Evolutionary conservation across 35 echinoderm and acorn worm species (phyloP), one percentile per base, ranked within the genome.

Genomic region (Apostichopus parvimensis): DNA sequence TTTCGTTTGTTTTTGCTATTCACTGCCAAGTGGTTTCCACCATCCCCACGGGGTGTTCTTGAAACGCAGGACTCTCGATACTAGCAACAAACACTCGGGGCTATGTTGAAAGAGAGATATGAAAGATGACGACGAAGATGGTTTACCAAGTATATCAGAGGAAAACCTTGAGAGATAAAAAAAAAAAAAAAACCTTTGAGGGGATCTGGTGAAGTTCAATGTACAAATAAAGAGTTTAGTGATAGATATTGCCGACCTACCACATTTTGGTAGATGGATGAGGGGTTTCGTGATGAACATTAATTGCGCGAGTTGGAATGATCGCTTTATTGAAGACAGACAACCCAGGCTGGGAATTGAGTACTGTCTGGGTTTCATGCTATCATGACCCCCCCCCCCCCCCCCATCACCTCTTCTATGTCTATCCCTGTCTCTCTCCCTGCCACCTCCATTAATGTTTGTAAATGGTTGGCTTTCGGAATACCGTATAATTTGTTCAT

Each of bases 41-140:
- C 54, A 23, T 84, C 81, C 78, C 81, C 81, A 84, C 56, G 81
- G 78, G 52, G 81, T 20, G 81, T 84, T 84, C 81, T 83, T 83
- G 80, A 83, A 83, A 83, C 80, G 22, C 57, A 58, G 34, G 78
- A 80, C 81, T 58, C 81, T 58, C 81, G 13, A 23, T 59, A 84
- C 54, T 25, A 84, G 81, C 54, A 58, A 57, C 81, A 84, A 57
- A 84, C 71, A 75, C 71, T 75, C 71, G 71, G 71, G 71, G 71
- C 71, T 75, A 75, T 75, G 71, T 75, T 75, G 71, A 75, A 75
- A 75, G 71, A 75, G n/a, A 18, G 20, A 75, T 75, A 75, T n/a
- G 71, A 75, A 75, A 75, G 15, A 18, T 75, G 71, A 75, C 6
- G 20, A 75, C 14, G 15, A 18, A 18, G 71, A 75, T 18, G 20